Percentiles rank a stretch among this genome's conserved stretches.
phyloP scores from a whole-genome alignment of 1,140 invertebrate genomes.

The Laupala kohalensis region DNA sequence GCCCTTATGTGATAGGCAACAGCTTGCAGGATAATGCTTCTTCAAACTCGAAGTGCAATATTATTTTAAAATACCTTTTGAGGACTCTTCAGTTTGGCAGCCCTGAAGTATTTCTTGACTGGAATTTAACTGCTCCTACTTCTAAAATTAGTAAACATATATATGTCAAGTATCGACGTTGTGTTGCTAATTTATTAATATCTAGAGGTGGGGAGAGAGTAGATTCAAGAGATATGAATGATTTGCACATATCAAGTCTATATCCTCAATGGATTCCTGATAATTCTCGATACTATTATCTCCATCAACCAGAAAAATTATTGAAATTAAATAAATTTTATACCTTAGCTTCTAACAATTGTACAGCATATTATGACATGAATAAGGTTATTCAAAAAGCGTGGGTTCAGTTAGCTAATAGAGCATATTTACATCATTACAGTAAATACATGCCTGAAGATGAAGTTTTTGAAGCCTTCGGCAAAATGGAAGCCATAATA shows the following conservation, averaged over 20 bases:
- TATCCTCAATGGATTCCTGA: conserved; percentile 31
- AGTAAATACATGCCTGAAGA: conserved; percentile 33
- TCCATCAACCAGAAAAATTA: conserved; percentile 28
- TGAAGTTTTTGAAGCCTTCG: conserved; percentile 34
- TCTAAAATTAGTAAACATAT: not conserved
- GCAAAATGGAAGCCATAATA: conserved; percentile 32
- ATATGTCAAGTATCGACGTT: not conserved
- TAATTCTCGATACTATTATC: conserved; percentile 26
- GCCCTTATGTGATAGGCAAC: conserved; percentile 23
- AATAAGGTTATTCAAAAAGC: conserved; percentile 31
- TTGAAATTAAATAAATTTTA: conserved; percentile 32
- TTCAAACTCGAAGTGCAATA: conserved; percentile 24
- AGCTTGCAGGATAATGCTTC: conserved; percentile 27
- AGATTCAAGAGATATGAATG: conserved; percentile 18
- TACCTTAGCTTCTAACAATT: conserved; percentile 33
- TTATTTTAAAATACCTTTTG: conserved; percentile 24
- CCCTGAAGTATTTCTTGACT: conserved; percentile 4
- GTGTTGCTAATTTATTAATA: conserved; percentile 29
- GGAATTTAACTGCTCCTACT: not conserved
- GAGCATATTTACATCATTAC: conserved; percentile 36
- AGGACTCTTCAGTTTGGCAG: conserved; percentile 23
- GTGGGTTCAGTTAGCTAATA: conserved; percentile 32
- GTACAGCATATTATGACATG: conserved; percentile 25
- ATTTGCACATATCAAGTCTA: conserved; percentile 22
- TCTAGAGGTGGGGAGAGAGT: conserved; percentile 27